These are phyloP conservation scores for Cricetomys ansorgei DNA, from an alignment of 2,113 vertebrate species.

Conservation along the genomic window DNA sequence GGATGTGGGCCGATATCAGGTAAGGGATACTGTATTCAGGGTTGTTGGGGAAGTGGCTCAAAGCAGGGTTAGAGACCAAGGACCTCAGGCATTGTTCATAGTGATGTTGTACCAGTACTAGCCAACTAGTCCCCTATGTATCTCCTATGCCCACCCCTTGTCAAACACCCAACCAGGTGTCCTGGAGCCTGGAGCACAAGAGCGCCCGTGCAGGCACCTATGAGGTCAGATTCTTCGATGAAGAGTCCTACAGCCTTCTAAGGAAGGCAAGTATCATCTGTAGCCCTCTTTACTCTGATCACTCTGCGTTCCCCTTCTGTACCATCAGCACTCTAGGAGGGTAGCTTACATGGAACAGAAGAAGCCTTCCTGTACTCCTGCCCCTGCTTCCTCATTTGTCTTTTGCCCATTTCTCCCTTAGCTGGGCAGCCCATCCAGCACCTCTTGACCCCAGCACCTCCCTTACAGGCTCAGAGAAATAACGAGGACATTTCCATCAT, in stretches of 20 bases:
- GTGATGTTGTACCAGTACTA: not conserved
- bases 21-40: slow-evolving; percentile 60
- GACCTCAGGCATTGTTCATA: too few relatives aligned
- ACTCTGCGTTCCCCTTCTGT: not conserved
- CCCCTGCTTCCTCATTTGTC: not conserved
- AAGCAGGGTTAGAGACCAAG: not conserved
- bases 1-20: slow-evolving; percentile 96
- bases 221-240: slow-evolving; percentile 95
- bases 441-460: not conserved
- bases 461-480: slow-evolving; percentile 93
- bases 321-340: not conserved
- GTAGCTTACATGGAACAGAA: not conserved
- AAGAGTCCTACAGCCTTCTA: slow-evolving; percentile 93
- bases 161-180: slow-evolving; percentile 87
- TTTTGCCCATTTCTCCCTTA: not conserved
- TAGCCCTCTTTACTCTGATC: not conserved
- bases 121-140: not conserved
- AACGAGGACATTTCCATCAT: slow-evolving; percentile 93
- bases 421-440: not conserved
- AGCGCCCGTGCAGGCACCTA: slow-evolving; percentile 93
- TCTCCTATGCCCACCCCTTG: not conserved
- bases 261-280: slow-evolving; percentile 87
- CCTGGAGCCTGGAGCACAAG: slow-evolving; percentile 95
- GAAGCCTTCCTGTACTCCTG: not conserved
- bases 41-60: not conserved